A percentile compares a stretch with the other conserved stretches of the same genome.
Evolutionary conservation across 2,113 vertebrate genomes (phyloP).

Genomic region (Carlito syrichta): DNA sequence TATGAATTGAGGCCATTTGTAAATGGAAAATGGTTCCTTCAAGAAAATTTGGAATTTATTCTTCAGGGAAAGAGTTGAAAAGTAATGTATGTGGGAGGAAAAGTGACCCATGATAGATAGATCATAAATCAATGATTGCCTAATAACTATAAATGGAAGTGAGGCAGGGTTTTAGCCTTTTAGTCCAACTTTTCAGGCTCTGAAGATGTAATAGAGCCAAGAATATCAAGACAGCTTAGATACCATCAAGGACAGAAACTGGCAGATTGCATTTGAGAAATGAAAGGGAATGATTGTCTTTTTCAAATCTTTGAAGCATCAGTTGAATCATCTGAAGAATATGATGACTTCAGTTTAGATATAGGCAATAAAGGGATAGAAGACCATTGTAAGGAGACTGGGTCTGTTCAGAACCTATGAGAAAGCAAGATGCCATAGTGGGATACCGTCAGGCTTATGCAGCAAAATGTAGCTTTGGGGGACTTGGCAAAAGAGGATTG

Average conservation of each 20-base stretch:
- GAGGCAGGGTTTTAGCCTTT: neutral
- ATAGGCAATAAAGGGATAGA: neutral
- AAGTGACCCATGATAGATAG: neutral
- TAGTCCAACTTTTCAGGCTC: neutral
- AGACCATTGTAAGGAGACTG: neutral
- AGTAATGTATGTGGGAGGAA: neutral
- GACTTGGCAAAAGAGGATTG: neutral
- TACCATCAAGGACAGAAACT: neutral
- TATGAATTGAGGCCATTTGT: neutral
- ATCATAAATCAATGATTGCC: neutral
- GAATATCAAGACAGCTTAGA: neutral
- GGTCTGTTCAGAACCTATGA: rapidly evolving
- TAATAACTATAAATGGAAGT: neutral
- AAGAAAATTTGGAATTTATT: neutral
- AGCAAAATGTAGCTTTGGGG: neutral
- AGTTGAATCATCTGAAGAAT: neutral
- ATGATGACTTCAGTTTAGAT: neutral
- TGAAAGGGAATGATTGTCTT: neutral
- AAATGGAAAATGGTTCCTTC: neutral
- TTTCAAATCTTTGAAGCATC: neutral
- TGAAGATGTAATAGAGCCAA: neutral
- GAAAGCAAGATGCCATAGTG: neutral
- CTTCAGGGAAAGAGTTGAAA: neutral
- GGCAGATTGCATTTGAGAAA: neutral
- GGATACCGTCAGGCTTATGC: neutral